A percentile compares a stretch with the other conserved stretches of the same genome.
phyloP scores from a whole-genome alignment of 2,888 invertebrate genomes.

The Dolichomitus sp. region DNA sequence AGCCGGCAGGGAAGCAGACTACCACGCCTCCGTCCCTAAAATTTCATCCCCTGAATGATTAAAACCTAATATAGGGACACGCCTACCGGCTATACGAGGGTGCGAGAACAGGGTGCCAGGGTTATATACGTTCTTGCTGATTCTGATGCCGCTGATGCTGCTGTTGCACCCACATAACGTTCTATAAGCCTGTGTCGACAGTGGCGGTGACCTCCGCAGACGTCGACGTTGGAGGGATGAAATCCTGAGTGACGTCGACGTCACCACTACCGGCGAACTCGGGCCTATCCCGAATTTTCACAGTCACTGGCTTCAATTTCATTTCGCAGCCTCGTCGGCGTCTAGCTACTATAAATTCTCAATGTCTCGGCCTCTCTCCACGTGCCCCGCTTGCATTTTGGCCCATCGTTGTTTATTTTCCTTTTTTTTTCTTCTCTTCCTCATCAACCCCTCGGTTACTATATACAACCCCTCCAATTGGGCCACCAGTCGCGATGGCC shows the following conservation, averaged over 20 bases:
- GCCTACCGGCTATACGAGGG: conserved; percentile 78
- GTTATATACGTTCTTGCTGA: conserved; percentile 1
- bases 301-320: conserved; percentile 82
- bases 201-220: conserved; percentile 25
- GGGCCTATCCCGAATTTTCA: conserved; percentile 77
- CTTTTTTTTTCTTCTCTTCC: conserved; percentile 6
- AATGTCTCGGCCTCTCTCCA: conserved; percentile 19
- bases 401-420: conserved; percentile 15
- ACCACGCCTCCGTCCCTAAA: conserved; percentile 85
- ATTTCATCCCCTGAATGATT: conserved; percentile 85
- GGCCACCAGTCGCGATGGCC: conserved; percentile 4
- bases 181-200: conserved; percentile 29
- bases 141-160: conserved; percentile 27
- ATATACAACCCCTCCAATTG: conserved; percentile 13
- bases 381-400: conserved; percentile 17
- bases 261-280: conserved; percentile 53
- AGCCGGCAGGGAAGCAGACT: conserved; percentile 84
- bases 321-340: conserved; percentile 61
- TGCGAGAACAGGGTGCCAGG: conserved; percentile 36
- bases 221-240: conserved; percentile 48
- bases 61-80: conserved; percentile 86
- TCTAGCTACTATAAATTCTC: conserved; percentile 61
- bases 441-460: conserved; percentile 48
- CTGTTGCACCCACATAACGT: conserved; percentile 53
- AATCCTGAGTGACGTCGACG: conserved; percentile 31